phyloP scores from a whole-genome alignment of 2,888 invertebrate species.

The Saturnia japonica region DNA sequence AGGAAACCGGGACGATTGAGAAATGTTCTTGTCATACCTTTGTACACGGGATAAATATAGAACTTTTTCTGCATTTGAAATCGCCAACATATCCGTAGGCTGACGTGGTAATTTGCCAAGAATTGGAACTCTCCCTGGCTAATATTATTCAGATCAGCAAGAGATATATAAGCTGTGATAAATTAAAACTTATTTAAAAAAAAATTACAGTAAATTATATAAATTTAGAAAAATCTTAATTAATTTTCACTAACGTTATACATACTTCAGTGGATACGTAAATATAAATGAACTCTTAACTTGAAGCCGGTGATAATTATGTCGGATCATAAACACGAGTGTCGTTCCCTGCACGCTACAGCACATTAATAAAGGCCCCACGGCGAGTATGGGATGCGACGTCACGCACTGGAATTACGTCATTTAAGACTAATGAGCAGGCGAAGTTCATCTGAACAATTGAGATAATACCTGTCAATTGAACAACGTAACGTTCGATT shows the following conservation, averaged over 20 bases:
- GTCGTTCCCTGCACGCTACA: background rate
- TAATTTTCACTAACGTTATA: background rate
- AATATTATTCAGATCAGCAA: too few species aligned
- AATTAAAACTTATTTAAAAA: too few species aligned
- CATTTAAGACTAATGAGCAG: constrained; percentile 10
- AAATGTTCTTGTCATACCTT: too few species aligned
- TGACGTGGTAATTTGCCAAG: too few species aligned
- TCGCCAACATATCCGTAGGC: too few species aligned
- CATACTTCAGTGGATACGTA: background rate
- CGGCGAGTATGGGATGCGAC: constrained; percentile 31
- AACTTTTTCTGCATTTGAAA: too few species aligned
- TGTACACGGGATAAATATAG: too few species aligned
- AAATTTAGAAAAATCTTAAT: background rate
- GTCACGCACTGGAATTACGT: constrained; percentile 27
- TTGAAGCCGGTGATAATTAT: constrained; percentile 12
- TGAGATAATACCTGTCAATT: background rate
- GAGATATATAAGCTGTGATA: too few species aligned
- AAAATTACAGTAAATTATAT: background rate
- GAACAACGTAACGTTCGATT: background rate
- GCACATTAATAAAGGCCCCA: constrained; percentile 12
- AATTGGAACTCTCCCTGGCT: too few species aligned
- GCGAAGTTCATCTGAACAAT: background rate
- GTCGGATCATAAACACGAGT: constrained; percentile 9
- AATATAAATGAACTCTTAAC: background rate
- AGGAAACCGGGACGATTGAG: too few species aligned